Evolutionary conservation across 2,113 vertebrate genomes (phyloP), one percentile per base, ranked within the genome.

Genomic region (human): DNA sequence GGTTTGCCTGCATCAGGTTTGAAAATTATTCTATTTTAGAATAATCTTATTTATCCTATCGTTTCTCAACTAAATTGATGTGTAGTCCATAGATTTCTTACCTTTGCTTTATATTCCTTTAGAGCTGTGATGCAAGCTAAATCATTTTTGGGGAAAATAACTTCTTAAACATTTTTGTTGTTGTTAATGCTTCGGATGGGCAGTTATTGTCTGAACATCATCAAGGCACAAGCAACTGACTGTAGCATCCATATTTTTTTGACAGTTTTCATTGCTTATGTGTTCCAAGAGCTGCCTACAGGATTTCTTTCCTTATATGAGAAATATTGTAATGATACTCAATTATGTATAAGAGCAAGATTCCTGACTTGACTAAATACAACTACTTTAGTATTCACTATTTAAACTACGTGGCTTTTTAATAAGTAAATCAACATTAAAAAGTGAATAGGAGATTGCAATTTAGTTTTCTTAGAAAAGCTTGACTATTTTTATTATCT

Each of bases 121-220:
- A 85, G 27, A 90, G 52, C 40, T 61, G 8, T 88, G 32, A 88
- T 43, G 61, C 3, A 76, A 81, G 43, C 12, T 76, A 82, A 88
- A 66, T 13, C n/a, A 23, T 59, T 88, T 70, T 66, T 57, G 25
- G 30, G 40, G 35, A 84, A 73, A 23, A 10, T 68, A 23, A 88
- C 2, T 87, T 79, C 64, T 81, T 82, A 87, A 89, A 35, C 27
- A 91, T 50, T 61, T 91, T 85, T 85, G 8, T 68, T 86, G 13
- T 86, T 89, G 38, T 90, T 91, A 75, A 79, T 76, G 22, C 40
- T 86, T 95, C 23, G 45, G 45, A 64, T 93, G 17, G 61, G 2
- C 59, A 76, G 5, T 83, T 96, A 90, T n/a, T 96, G n/a, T 61
- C 20, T 85, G 75, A 94, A 66, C 57, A 88, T 50, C 72, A 84